Conservation (phyloP, 1,140 invertebrate genomes). For the Panagrolaimus sp. region DNA sequence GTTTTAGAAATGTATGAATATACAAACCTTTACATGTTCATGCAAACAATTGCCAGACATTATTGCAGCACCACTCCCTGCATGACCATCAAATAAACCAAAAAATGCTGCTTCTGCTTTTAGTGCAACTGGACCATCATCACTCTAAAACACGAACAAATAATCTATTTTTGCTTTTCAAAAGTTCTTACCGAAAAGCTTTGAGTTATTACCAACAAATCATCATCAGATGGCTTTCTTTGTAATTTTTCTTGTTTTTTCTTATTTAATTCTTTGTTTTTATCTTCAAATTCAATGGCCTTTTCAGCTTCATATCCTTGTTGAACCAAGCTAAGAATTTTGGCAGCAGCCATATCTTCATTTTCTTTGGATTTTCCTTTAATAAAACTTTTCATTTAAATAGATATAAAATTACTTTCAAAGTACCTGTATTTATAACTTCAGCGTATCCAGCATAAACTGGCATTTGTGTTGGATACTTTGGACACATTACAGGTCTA, state of each 20-base stretch:
- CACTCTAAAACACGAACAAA: slow-evolving; percentile 24
- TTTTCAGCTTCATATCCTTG: slow-evolving; percentile 32
- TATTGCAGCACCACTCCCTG: slow-evolving; percentile 74
- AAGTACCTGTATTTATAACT: slow-evolving; percentile 69
- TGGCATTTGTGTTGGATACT: slow-evolving; percentile 68
- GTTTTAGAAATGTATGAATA: neutral
- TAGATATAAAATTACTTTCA: too few relatives aligned
- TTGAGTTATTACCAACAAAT: slow-evolving; percentile 18
- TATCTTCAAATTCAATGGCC: slow-evolving; percentile 26
- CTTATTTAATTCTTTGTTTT: slow-evolving; percentile 22
- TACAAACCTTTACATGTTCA: slow-evolving; percentile 70
- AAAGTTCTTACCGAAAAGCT: slow-evolving; percentile 24
- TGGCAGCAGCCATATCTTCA: slow-evolving; percentile 72
- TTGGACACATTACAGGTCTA: slow-evolving; percentile 73
- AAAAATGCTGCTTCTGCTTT: slow-evolving; percentile 65
- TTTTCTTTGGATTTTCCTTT: slow-evolving; percentile 69
- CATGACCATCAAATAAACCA: slow-evolving; percentile 80
- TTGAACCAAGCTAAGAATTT: slow-evolving; percentile 45
- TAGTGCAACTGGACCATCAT: slow-evolving; percentile 56
- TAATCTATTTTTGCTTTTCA: too few relatives aligned
- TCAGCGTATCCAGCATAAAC: slow-evolving; percentile 75
- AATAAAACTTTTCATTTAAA: slow-evolving; percentile 3
- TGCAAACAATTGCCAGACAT: slow-evolving; percentile 72
- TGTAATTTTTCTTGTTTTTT: slow-evolving; percentile 18
- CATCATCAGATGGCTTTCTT: slow-evolving; percentile 25